Evolutionary conservation across 2,113 vertebrate genomes (phyloP), one percentile per base, ranked within the genome.

Genomic region (Cichladusa arquata): DNA sequence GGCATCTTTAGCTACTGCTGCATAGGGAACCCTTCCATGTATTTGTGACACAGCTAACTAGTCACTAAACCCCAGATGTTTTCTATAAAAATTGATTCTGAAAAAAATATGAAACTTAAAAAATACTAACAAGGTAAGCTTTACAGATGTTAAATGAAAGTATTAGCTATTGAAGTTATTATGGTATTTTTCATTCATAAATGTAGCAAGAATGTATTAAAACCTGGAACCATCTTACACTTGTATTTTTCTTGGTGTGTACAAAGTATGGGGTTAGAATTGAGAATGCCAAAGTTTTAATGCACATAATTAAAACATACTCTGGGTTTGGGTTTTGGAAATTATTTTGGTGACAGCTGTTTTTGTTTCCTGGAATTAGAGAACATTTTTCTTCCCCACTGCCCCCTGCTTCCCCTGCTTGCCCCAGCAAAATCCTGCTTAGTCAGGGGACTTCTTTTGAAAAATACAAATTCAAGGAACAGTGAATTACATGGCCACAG

Each of bases 51-150:
- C 44, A 77, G 29, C 58, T 90, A 93, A 78, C 60, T 83, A 51
- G 80, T 91, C 62, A 66, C 81, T 86, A 53, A 85, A 87, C 19
- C n/a, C 79, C 88, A 97, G 62, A 86, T 97, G 85, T 91, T 96
- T 96, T 77, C 58, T 69, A 78, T 94, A 80, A 93, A 90, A 92
- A 81, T 33, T 65, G 25, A 61, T 81, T 58, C 56, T 48, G 36
- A 77, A 88, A 79, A 86, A 79, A 38, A 17, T 14, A 58, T 6
- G 33, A 70, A 91, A 81, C 26, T 47, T 87, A 72, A 81, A 94
- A 94, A 87, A 64, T n/a, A 33, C 61, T 84, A 69, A 86, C 48
- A 79, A 79, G 31, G 36, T 93, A 65, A 57, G 50, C 69, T 91
- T 89, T 70, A 80, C 50, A 65, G 45, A 36, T 29, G 19, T 65